Evolutionary conservation across 2,888 invertebrate genomes (phyloP).

Genomic region (Macaria notata): DNA sequence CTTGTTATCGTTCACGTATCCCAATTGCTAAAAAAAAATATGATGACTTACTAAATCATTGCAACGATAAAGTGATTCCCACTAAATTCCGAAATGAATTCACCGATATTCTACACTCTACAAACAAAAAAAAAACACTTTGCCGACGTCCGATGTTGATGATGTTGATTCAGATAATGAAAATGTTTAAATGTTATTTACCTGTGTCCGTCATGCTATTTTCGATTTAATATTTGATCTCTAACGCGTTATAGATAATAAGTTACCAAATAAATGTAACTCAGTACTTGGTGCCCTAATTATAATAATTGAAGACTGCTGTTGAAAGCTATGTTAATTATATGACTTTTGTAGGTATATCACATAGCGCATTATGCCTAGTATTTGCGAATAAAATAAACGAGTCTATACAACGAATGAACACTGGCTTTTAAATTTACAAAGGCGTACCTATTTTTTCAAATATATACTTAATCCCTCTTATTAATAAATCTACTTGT

Average conservation of each 20-base stretch:
- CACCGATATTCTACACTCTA: background rate
- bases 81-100: background rate
- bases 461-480: background rate
- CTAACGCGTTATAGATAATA: background rate
- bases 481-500: background rate
- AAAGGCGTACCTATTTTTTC: background rate
- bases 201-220: background rate
- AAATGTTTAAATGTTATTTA: background rate
- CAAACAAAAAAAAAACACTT: background rate
- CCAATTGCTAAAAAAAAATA: slow-evolving; percentile 1
- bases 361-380: slow-evolving; percentile 1
- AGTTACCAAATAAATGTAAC: background rate
- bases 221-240: background rate
- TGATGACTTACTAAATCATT: slow-evolving; percentile 1
- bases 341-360: background rate
- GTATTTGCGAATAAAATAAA: background rate
- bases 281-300: background rate
- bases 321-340: background rate
- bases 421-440: background rate
- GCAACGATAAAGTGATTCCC: background rate
- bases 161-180: background rate
- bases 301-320: background rate
- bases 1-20: background rate
- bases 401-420: background rate
- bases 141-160: background rate